Conservation (phyloP, 2,888 invertebrate genomes). For the Trissolcus brochymenae region DNA sequence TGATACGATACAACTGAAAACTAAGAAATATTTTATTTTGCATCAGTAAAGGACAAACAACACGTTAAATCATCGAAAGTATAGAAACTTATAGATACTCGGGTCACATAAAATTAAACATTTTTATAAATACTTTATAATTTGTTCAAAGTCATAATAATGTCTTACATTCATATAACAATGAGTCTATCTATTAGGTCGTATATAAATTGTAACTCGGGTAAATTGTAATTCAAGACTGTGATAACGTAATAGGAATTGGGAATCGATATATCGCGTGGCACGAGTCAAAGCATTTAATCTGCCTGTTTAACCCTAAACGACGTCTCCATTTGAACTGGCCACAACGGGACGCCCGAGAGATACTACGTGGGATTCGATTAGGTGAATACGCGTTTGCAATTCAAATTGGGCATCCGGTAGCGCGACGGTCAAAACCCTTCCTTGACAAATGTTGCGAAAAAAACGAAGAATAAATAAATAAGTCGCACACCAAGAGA, state of each 20-base stretch:
- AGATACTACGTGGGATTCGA: conserved; percentile 59
- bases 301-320: conserved; percentile 60
- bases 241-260: conserved; percentile 42
- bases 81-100: too few species aligned
- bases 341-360: conserved; percentile 50
- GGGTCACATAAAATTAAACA: too few species aligned
- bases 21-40: too few species aligned
- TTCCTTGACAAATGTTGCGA: conserved; percentile 73
- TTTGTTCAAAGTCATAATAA: not conserved
- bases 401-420: conserved; percentile 69
- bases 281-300: conserved; percentile 58
- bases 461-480: conserved; percentile 26
- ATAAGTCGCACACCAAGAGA: conserved; percentile 65
- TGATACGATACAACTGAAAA: too few species aligned
- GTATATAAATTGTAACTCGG: too few species aligned
- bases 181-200: too few species aligned
- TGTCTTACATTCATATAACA: not conserved
- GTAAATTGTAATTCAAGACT: conserved; percentile 15
- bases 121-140: too few species aligned
- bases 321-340: conserved; percentile 65
- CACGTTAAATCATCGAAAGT: too few species aligned
- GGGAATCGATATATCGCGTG: conserved; percentile 54
- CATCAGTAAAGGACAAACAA: too few species aligned
- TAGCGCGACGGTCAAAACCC: conserved; percentile 62
- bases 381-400: conserved; percentile 65